Evolutionary conservation across 2,797 vertebrate species (phyloP).

Genomic region (Etheostoma perlongum): DNA sequence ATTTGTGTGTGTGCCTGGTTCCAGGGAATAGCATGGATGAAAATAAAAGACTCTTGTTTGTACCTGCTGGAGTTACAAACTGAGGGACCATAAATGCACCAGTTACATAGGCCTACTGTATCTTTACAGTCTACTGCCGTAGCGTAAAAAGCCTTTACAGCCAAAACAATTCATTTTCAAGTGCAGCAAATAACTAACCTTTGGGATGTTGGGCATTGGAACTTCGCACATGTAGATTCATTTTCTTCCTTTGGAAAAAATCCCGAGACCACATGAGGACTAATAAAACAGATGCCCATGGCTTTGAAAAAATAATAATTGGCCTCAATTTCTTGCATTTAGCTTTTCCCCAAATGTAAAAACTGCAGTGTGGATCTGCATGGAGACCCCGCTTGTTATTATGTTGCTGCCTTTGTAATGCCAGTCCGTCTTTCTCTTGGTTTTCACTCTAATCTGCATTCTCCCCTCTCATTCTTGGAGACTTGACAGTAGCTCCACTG

Average conservation of each 20-base stretch:
- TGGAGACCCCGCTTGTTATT: slow-evolving; percentile 25
- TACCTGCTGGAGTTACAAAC: background rate
- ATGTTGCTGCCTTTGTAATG: slow-evolving; percentile 20
- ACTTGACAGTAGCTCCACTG: slow-evolving; percentile 44
- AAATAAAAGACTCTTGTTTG: background rate
- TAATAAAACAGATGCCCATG: slow-evolving; percentile 19
- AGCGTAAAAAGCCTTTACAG: background rate
- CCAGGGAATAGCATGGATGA: background rate
- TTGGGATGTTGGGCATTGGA: slow-evolving; percentile 56
- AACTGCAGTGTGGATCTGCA: slow-evolving; percentile 43
- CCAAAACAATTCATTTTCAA: background rate
- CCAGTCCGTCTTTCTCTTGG: slow-evolving; percentile 33
- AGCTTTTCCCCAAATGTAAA: slow-evolving; percentile 28
- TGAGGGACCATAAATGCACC: background rate
- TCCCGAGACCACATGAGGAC: background rate
- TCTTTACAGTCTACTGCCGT: background rate
- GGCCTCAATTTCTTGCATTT: slow-evolving; percentile 55
- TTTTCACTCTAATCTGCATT: slow-evolving; percentile 47
- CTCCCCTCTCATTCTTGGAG: slow-evolving; percentile 34
- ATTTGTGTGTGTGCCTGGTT: slow-evolving; percentile 22
- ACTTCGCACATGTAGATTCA: slow-evolving; percentile 50
- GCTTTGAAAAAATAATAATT: background rate
- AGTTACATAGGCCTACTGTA: background rate
- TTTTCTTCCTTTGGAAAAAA: slow-evolving; percentile 41
- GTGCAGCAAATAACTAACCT: slow-evolving; percentile 58